These are phyloP conservation scores for Horisme vitalbata DNA, from an alignment of 2,888 invertebrate genomes.

Conservation along the genomic window DNA sequence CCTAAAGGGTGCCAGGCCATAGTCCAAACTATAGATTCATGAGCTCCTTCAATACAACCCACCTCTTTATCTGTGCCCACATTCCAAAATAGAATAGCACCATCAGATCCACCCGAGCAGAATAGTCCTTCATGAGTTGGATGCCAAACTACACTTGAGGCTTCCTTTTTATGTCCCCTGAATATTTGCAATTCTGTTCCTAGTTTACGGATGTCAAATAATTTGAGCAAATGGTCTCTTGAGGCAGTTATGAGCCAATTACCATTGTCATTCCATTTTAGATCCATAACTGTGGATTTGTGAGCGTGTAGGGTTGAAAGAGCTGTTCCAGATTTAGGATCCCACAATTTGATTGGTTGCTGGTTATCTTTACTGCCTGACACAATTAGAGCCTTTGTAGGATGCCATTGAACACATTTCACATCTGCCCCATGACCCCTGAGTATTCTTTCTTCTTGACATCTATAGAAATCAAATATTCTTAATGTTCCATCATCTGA, in stretches of 20 bases:
- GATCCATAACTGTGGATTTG: slow-evolving; percentile 99
- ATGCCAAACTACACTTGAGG: slow-evolving; percentile 98
- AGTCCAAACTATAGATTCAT: slow-evolving; percentile 99
- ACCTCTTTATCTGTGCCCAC: slow-evolving; percentile 99
- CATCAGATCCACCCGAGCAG: slow-evolving; percentile 99
- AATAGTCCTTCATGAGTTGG: slow-evolving; percentile 98
- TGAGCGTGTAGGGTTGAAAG: slow-evolving; percentile 99
- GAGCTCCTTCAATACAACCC: slow-evolving; percentile 98
- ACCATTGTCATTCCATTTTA: slow-evolving; percentile 99
- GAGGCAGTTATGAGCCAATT: slow-evolving; percentile 99
- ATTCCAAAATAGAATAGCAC: slow-evolving; percentile 99
- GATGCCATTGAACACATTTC: slow-evolving; percentile 99
- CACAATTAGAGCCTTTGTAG: slow-evolving; percentile 97
- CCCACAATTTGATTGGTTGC: slow-evolving; percentile 99
- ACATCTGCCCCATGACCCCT: slow-evolving; percentile 99
- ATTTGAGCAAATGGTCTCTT: slow-evolving; percentile 96
- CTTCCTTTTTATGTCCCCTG: slow-evolving; percentile 99
- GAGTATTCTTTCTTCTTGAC: slow-evolving; percentile 97
- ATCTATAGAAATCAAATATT: slow-evolving; percentile 99
- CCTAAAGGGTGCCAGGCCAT: slow-evolving; percentile 99
- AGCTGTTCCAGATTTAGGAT: slow-evolving; percentile 97
- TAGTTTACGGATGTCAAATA: slow-evolving; percentile 98
- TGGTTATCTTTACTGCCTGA: slow-evolving; percentile 99
- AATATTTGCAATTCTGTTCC: slow-evolving; percentile 98
- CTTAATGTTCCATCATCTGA: slow-evolving; percentile 99